Conservation (phyloP, 2,113 vertebrate genomes). For the Cichladusa arquata region DNA sequence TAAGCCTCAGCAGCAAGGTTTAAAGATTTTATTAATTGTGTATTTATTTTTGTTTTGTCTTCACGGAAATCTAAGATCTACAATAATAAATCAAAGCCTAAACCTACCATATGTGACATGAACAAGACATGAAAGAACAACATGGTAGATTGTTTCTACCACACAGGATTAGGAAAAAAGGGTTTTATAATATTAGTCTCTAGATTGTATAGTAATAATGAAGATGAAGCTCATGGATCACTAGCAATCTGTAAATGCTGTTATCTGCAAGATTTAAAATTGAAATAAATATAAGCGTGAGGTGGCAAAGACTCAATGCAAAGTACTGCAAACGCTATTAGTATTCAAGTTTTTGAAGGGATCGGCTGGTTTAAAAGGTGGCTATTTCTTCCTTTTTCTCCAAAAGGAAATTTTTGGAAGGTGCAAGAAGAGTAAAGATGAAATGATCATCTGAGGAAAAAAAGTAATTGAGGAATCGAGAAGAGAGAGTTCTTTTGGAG, state of each 20-base stretch:
- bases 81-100: not conserved
- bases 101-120: not conserved
- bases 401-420: not conserved
- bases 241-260: not conserved
- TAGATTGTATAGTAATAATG: not conserved
- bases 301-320: not conserved
- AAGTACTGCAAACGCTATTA: not conserved
- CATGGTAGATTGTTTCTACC: no score
- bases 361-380: not conserved
- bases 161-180: not conserved
- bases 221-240: not conserved
- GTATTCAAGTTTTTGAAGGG: not conserved
- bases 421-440: not conserved
- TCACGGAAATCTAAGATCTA: not conserved
- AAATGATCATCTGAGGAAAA: not conserved
- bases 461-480: not conserved
- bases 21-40: fast-evolving
- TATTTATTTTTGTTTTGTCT: not conserved
- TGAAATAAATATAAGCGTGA: not conserved
- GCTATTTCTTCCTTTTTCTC: not conserved
- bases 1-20: not conserved
- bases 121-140: not conserved
- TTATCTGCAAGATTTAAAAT: not conserved
- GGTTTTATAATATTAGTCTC: fast-evolving
- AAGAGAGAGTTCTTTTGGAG: not conserved